Evolutionary conservation across 2,113 vertebrate species (phyloP), one percentile per base, ranked within the genome.

Genomic region (Zapus hudsonius): DNA sequence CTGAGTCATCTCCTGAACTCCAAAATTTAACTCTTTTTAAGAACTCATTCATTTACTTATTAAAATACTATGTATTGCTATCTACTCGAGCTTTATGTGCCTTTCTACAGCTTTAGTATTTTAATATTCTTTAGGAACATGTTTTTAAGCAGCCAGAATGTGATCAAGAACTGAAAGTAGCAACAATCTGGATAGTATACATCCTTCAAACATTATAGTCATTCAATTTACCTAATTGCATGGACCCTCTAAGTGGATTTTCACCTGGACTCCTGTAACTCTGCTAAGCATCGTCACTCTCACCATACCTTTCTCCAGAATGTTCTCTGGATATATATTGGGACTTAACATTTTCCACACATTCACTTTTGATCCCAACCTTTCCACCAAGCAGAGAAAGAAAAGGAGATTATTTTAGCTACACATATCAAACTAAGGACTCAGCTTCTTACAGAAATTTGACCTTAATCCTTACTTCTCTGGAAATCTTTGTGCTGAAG

Each of bases 401-500:
- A n/a, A 74, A 69, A 89, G 78, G 25, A 4, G 67, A n/a, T 69
- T n/a, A 57, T 72, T 57, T 76, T 44, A 80, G 19, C 10, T 72
- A 7, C 19, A 7, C 47, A 12, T 70, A 91, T 90, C 70, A 31
- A 66, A 86, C 59, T 10, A 4, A 84, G 52, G 52, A 22, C 29
- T 85, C 31, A 72, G 59, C 31, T 83, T 93, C 40, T 23, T 44
- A 52, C 3, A 31, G 79, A 27, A 91, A 92, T 78, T 52, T 70
- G 61, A 88, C 40, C 33, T 38, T 83, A 75, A 80, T 75, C n/a
- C 55, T 63, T 86, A 23, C 72, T 95, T 67, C 79, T 80, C 85
- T 76, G 74, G 86, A 47, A 90, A 76, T 67, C 44, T 81, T 89
- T 47, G 70, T 75, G 52, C n/a, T 88, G 36, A 85, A 86, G 33